A percentile compares a stretch with the other conserved stretches of the same genome.
Evolutionary conservation across 2,797 vertebrate species (phyloP).

Genomic region (Eulemur mongoz): DNA sequence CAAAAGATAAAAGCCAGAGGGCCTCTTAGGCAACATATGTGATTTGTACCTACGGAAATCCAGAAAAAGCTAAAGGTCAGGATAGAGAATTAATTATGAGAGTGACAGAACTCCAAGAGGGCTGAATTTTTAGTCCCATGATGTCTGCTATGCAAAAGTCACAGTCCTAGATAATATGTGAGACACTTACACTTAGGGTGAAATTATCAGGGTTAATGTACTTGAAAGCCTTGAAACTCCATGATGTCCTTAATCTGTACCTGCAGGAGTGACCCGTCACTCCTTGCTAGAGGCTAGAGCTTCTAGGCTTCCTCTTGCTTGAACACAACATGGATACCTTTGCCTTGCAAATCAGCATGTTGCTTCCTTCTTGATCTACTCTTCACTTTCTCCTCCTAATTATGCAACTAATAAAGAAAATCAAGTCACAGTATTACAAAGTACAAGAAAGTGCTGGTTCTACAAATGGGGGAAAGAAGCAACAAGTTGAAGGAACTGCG

Average conservation of each 20-base stretch:
- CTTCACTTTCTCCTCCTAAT: neutral
- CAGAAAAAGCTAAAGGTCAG: neutral
- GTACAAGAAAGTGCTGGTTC: neutral
- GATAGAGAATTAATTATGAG: slow-evolving; percentile 9
- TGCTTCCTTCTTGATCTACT: neutral
- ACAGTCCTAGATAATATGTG: neutral
- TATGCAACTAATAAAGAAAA: neutral
- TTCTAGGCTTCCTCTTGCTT: neutral
- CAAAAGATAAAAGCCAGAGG: neutral
- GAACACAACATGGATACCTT: neutral
- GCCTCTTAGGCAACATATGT: neutral
- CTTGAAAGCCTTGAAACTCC: neutral
- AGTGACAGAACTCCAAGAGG: neutral
- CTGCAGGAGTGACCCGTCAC: neutral
- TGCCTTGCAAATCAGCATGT: neutral
- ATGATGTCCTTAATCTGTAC: neutral
- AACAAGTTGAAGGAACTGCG: neutral
- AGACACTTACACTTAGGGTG: neutral
- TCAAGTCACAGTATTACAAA: neutral
- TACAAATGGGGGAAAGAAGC: neutral
- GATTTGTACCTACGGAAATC: neutral
- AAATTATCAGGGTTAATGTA: neutral
- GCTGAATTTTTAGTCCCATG: neutral
- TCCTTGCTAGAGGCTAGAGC: neutral
- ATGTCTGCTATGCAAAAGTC: neutral